Base-by-base conservation (phyloP, 2,888 invertebrate species). In the Spilarctia lutea region DNA sequence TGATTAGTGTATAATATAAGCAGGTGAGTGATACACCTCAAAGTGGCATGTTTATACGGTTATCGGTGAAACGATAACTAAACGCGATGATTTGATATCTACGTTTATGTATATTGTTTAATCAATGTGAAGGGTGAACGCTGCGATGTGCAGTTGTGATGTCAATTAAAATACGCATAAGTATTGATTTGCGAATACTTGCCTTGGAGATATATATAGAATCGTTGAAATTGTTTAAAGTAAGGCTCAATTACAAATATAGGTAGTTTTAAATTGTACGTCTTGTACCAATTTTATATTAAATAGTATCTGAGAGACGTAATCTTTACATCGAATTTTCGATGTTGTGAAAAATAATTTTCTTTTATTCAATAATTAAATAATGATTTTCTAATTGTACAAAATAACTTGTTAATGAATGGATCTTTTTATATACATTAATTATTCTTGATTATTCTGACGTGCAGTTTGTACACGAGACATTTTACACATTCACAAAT, bases 1-100 rank as follows among this genome's bases (percentile, higher is more conserved):
- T 94, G 92, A 94, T 92, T 71, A 74, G 63, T 74, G 33, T 69
- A 60, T 45, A 10, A 77, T 74, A 35, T 56, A 70, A 65, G 52
- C 68, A 24, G 65, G 42, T 63, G 78, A 80, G 78, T 74, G 65
- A 73, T 77, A 60, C 48, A 35, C 20, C 68, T 56, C n/a, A n/a
- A 11, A 20, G 20, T 81, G 27, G 35, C 33, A 30, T 24, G 11
- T 65, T 10, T 65, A 65, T 20, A 39, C 20, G 2, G 20, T 63
- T 30, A 30, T 63, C 30, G 63, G 6, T 30, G 16, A 63, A 63
- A 27, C 63, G 27, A 60, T 27, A 60, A 60, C 13, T n/a, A 27
- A 4, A 27, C 11, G 16, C 6, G 30, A 63, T 30, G n/a, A 30
- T 16, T 18, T 63, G 63, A 18, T 63, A 63, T 63, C 60, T 63